These are phyloP conservation scores for Platycercus adscitus DNA, from an alignment of 2,113 vertebrate species.

Conservation along the genomic window DNA sequence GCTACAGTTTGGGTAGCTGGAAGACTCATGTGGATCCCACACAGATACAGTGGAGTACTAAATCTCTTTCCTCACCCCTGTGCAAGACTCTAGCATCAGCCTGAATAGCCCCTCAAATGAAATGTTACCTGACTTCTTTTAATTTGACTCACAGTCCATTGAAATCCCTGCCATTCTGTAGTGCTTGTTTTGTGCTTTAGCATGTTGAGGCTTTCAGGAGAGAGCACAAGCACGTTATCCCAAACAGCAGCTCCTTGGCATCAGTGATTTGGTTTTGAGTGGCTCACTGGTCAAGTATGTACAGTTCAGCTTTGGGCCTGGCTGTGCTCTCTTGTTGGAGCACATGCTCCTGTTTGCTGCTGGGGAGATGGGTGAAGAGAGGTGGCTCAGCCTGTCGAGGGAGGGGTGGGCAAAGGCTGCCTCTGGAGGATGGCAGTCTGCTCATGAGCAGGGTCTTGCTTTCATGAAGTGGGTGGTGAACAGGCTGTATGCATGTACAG, in stretches of 20 bases:
- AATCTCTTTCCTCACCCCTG: not conserved
- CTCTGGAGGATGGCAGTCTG: not conserved
- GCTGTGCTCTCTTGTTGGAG: not conserved
- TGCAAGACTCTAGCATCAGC: not conserved
- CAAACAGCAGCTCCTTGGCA: not conserved
- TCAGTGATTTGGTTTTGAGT: not conserved
- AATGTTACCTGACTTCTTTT: not conserved
- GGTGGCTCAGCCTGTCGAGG: not conserved
- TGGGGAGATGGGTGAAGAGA: not conserved
- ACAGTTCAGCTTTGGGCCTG: not conserved
- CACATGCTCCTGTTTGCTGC: constrained; percentile 52
- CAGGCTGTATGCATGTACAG: not conserved
- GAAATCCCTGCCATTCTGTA: not conserved
- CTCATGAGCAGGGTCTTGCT: accelerated
- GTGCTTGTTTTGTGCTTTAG: not conserved
- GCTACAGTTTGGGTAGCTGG: not conserved
- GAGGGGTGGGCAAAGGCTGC: not conserved
- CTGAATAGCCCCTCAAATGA: not conserved
- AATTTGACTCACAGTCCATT: not conserved
- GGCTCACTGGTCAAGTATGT: not conserved
- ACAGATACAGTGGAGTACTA: not conserved
- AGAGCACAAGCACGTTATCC: not conserved
- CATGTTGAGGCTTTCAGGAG: not conserved
- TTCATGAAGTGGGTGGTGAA: too few relatives aligned
- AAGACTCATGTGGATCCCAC: not conserved